Evolutionary conservation across 2,797 vertebrate species (phyloP), one percentile per base, ranked within the genome.

Genomic region (Mormyrus proboscirostris): DNA sequence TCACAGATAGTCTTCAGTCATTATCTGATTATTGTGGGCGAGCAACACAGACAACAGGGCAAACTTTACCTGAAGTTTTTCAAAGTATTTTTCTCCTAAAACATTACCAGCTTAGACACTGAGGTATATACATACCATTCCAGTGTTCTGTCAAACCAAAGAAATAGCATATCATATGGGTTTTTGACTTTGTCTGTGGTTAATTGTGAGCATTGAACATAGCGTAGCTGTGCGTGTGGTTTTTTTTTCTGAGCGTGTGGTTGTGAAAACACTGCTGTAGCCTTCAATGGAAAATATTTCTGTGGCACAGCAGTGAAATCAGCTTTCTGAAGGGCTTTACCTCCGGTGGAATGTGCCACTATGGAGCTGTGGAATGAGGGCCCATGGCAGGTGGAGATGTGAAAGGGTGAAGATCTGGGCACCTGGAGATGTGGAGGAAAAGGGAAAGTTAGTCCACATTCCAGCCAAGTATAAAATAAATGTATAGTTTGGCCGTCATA

Each of bases 201-300:
- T 88, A 22, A n/a, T n/a, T n/a, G 53, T 1, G 14, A 2, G 4
- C n/a, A n/a, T 8, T 47, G 41, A 47, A n/a, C 14, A 38, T 3
- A 2, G 76, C 0, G 16, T 82, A 47, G 76, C 5, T 82, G 14
- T 16, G 2, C 5, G 6, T 47, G 19, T 44, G 73, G 22, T 0
- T 79, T 79, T 41, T 41, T 16, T 38, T 2, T 19, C 33, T 79
- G 41, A 41, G 73, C 44, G 33, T 79, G 73, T 82, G 76, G 76
- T 69, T n/a, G 38, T 82, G 22, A 44, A 82, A 82, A n/a, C 14
- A 82, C 14, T 0, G 38, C 38, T n/a, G 38, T n/a, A 44, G 38
- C 62, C 76, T 82, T 82, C 76, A 82, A n/a, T 82, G 76, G 76
- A 82, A 82, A 82, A 82, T 82, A 82, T 82, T 82, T 82, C 76